Conservation (phyloP, 2,888 invertebrate genomes). For the Oscheius sp. region DNA sequence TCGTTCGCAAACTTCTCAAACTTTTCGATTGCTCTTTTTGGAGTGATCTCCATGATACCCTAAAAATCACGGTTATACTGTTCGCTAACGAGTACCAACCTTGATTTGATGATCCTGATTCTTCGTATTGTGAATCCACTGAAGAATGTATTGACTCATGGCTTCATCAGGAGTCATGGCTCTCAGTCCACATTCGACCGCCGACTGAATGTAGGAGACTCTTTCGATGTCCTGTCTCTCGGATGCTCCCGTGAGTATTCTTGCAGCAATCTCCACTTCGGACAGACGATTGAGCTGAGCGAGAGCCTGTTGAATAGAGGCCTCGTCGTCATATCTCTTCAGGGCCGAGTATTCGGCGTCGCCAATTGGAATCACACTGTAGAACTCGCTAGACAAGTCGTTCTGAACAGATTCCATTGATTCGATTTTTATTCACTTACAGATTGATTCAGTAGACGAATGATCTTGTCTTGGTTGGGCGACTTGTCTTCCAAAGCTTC, state of each 20-base stretch:
- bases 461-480: conserved; percentile 12
- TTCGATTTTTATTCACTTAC: conserved; percentile 11
- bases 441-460: conserved; percentile 33
- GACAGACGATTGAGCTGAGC: conserved; percentile 40
- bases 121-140: conserved; percentile 75
- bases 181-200: conserved; percentile 73
- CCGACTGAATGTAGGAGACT: conserved; percentile 72
- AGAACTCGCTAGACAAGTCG: conserved; percentile 76
- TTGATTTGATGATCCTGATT: conserved; percentile 4
- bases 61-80: neutral
- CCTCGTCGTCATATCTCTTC: conserved; percentile 40
- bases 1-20: conserved; percentile 27
- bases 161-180: conserved; percentile 74
- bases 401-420: conserved; percentile 39
- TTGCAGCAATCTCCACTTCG: conserved; percentile 49
- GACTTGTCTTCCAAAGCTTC: conserved; percentile 28
- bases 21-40: neutral
- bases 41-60: conserved; percentile 32
- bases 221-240: conserved; percentile 40
- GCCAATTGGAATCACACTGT: conserved; percentile 75
- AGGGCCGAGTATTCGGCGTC: conserved; percentile 73
- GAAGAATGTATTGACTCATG: conserved; percentile 76
- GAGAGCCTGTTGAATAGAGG: conserved; percentile 23
- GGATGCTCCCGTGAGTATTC: conserved; percentile 45
- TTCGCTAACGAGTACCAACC: neutral